These are phyloP conservation scores for Bombus impatiens DNA, from an alignment of 1,140 invertebrate species.

Conservation along the genomic window DNA sequence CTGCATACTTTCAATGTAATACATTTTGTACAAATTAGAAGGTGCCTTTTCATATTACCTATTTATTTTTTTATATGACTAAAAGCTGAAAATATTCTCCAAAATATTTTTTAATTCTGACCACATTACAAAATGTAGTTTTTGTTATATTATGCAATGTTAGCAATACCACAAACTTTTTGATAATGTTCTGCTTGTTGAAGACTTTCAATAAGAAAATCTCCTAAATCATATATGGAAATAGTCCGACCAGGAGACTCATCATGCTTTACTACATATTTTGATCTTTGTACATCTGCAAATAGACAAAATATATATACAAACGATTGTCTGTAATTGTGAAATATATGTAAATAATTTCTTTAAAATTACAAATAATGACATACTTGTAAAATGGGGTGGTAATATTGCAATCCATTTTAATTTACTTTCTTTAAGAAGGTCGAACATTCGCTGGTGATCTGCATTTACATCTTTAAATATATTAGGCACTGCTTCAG, in stretches of 20 bases:
- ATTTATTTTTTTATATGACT: not conserved
- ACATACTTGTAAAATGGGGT: constrained; percentile 89
- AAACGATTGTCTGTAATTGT: not conserved
- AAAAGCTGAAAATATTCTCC: not conserved
- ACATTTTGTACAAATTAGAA: not conserved
- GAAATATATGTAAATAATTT: constrained; percentile 26
- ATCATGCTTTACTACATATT: constrained; percentile 84
- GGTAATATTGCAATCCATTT: constrained; percentile 91
- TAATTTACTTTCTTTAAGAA: constrained; percentile 85
- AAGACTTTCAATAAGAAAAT: constrained; percentile 89
- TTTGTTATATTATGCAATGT: constrained; percentile 31
- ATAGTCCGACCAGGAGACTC: constrained; percentile 86
- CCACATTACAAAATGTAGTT: not conserved
- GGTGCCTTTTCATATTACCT: not conserved
- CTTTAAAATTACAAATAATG: constrained; percentile 17
- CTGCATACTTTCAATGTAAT: not conserved
- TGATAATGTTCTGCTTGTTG: constrained; percentile 86
- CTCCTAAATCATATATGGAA: constrained; percentile 89
- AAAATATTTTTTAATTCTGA: not conserved
- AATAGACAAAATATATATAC: constrained; percentile 56
- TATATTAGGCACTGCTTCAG: constrained; percentile 87
- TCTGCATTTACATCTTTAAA: constrained; percentile 89
- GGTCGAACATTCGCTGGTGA: constrained; percentile 89
- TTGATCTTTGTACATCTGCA: constrained; percentile 84
- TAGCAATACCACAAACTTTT: constrained; percentile 86